These are phyloP conservation scores for Corythornis madagascariensis DNA, from an alignment of 2,113 vertebrate genomes.

Conservation along the genomic window DNA sequence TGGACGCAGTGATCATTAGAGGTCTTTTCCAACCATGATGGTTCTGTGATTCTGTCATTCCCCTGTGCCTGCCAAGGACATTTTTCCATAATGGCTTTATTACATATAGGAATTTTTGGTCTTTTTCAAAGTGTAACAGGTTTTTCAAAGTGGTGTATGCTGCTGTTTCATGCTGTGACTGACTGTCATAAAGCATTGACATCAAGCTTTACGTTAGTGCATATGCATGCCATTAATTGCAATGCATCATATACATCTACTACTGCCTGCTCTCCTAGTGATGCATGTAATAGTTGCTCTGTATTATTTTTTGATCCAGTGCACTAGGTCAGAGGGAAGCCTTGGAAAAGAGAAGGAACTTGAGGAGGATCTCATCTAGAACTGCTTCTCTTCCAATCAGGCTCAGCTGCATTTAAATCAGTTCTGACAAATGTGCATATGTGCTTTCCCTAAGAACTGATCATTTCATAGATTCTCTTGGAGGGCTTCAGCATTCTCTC, in stretches of 20 bases:
- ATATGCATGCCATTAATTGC: background rate
- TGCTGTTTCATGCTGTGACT: background rate
- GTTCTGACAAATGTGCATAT: background rate
- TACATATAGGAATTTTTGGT: background rate
- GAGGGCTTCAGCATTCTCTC: background rate
- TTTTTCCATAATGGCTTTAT: background rate
- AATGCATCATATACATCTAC: background rate
- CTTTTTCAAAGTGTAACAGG: background rate
- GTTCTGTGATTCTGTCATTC: background rate
- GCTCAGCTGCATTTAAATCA: background rate
- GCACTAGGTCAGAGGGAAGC: background rate
- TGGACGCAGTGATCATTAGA: too few relatives aligned
- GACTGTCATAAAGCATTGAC: background rate
- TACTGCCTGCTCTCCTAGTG: background rate
- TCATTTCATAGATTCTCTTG: background rate
- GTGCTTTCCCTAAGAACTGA: background rate
- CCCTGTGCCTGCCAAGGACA: background rate
- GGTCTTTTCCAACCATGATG: too few relatives aligned
- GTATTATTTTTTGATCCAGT: background rate
- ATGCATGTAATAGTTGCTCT: background rate
- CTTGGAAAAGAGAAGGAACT: background rate
- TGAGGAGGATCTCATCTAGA: background rate
- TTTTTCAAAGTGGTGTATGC: background rate
- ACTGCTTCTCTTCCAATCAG: background rate
- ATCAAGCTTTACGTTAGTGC: background rate